Evolutionary conservation across 2,888 invertebrate genomes (phyloP), one percentile per base, ranked within the genome.

Genomic region (Lasioglossum leucozonium): DNA sequence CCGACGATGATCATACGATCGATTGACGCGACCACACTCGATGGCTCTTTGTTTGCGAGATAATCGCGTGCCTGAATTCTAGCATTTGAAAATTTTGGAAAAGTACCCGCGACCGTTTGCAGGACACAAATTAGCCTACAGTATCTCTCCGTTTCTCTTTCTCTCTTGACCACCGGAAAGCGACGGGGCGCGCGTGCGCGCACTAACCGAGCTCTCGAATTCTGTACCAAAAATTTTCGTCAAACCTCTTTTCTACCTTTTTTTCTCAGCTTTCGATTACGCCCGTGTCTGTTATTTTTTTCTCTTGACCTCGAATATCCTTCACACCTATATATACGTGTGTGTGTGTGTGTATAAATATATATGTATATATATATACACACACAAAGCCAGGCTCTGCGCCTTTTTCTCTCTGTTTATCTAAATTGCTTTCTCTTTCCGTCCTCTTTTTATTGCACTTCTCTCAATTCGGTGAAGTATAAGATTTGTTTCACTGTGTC

Each of bases 1-100:
- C 91, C 89, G 91, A 87, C 87, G 91, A 89, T 88, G 91, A 92
- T 92, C 93, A 90, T 92, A 90, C 93, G 93, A 92, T 91, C 92
- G 91, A 92, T 92, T 88, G 81, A 85, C 86, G 87, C 92, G 89
- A 89, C 89, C 91, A 91, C 91, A 91, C 91, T 88, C 90, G 91
- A 88, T 84, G 84, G 87, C 86, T 89, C 88, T 89, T 89, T 89
- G 85, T 84, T 88, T 85, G 87, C 79, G 81, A 73, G 75, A 85
- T 82, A 85, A 88, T 88, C 89, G 90, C 92, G 90, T 87, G 90
- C 85, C 87, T 89, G 90, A 88, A 87, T 87, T 86, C 90, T 90
- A 92, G 87, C 93, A 93, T 92, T 92, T 91, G 88, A 89, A 88
- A 88, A 88, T 88, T 88, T 67, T 77, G 76, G 86, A 82, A 62